Percentiles rank a stretch among this genome's conserved stretches.
Conservation (phyloP, 2,888 invertebrate genomes). For the Xanthorhoe spadicearia region DNA sequence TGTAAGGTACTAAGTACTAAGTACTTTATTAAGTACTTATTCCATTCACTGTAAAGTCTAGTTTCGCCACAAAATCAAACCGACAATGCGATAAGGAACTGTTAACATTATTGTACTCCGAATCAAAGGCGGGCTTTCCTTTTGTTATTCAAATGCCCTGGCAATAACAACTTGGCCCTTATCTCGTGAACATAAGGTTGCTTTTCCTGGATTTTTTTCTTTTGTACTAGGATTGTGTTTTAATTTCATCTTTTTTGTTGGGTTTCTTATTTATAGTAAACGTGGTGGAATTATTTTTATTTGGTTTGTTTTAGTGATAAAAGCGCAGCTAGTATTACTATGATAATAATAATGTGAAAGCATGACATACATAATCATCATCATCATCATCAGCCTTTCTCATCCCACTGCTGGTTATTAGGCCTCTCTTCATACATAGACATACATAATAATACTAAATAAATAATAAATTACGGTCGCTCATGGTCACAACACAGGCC, state of each 20-base stretch:
- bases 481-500: no score
- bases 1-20: no score
- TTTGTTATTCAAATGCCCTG: conserved; percentile 44
- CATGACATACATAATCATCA: no score
- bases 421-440: no score
- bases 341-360: no score
- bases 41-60: background rate
- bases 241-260: conserved; percentile 50
- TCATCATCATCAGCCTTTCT: no score
- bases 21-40: conserved; percentile 1
- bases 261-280: conserved; percentile 27
- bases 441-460: no score
- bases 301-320: background rate
- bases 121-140: conserved; percentile 39
- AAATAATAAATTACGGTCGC: no score
- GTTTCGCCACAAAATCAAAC: conserved; percentile 24
- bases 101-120: conserved; percentile 39
- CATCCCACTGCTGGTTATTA: no score
- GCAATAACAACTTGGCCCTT: conserved; percentile 26
- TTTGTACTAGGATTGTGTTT: conserved; percentile 49
- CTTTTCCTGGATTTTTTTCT: conserved; percentile 35
- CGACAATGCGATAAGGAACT: conserved; percentile 33
- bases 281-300: conserved; percentile 4
- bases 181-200: conserved; percentile 29
- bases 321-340: no score